phyloP scores from a whole-genome alignment of 2,113 vertebrate genomes.

The Copsychus sechellarum region DNA sequence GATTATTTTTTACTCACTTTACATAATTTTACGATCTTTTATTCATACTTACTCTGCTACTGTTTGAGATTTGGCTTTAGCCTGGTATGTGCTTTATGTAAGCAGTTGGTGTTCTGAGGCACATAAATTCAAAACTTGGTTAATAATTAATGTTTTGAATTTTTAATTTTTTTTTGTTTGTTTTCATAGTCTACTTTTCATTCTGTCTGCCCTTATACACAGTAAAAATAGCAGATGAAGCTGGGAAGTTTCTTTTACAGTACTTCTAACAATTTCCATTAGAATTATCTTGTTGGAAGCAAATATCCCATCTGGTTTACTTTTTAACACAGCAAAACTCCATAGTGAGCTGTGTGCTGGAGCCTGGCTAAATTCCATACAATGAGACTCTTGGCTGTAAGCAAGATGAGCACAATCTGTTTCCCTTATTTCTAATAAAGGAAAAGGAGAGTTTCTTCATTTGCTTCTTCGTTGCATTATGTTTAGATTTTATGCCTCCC shows the following conservation, averaged over 20 bases:
- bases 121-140: not conserved
- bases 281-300: conserved; percentile 70
- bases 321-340: conserved; percentile 60
- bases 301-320: conserved; percentile 77
- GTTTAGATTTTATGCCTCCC: conserved; percentile 49
- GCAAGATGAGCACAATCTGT: conserved; percentile 74
- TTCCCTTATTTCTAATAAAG: conserved; percentile 71
- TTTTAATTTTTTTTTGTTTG: not conserved
- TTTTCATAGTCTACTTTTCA: not conserved
- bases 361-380: conserved; percentile 67
- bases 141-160: not conserved
- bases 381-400: conserved; percentile 58
- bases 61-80: not conserved
- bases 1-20: not conserved
- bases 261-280: conserved; percentile 65
- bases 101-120: not conserved
- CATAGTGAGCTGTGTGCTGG: conserved; percentile 55
- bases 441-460: conserved; percentile 55
- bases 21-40: not conserved
- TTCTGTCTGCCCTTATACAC: not conserved
- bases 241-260: conserved; percentile 68
- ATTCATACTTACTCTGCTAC: not conserved
- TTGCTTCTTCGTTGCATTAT: conserved; percentile 60
- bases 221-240: conserved; percentile 70
- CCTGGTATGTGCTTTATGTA: not conserved